Base-by-base conservation (phyloP, 2,113 vertebrate genomes). In the Myrmecobius fasciatus region DNA sequence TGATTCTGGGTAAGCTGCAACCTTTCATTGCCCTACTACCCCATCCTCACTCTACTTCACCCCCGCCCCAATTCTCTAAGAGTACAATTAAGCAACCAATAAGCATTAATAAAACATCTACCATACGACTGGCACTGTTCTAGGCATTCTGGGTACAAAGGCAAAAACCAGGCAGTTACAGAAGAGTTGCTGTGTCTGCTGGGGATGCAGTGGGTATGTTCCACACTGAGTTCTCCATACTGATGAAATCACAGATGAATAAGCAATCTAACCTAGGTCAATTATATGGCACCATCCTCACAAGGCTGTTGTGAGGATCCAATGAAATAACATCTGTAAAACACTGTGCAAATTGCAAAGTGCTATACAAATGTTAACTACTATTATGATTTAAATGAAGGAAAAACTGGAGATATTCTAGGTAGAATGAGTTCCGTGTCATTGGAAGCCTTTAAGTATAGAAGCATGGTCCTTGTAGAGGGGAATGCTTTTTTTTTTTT, bases 301-400 rank as follows among this genome's bases (percentile, higher is more conserved):
- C 56, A 67, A 36, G 60, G 3, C 6, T 53, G 53, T 22, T 28
- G 89, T 92, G 49, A 54, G 67, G 92, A 49, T 94, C 67, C 94
- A 52, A 52, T 46, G 94, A 90, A 46, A 83, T 94, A 92, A 92
- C 0, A 46, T n/a, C 51, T 31, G 22, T 8, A 91, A 48, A 91
- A 89, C 36, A 43, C 90, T 75, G 47, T n/a, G n/a, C 95, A 88
- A 94, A 94, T 47, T 53, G 43, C 43, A 54, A 83, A 95, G 49
- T 90, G 26, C 47, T 52, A 90, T 52, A 56, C 75, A 89, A 75
- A 91, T 48, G 89, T 95, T 93, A 90, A 52, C 47, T n/a, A 91
- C 91, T 90, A 90, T 93, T 60, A 60, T 60, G 94, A 97, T 91
- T 91, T n/a, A 56, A 94, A 92, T 53, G 31, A 94, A 93, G 88